Conservation (phyloP, 2,797 vertebrate genomes). For the Neosilurus mollespiculum region DNA sequence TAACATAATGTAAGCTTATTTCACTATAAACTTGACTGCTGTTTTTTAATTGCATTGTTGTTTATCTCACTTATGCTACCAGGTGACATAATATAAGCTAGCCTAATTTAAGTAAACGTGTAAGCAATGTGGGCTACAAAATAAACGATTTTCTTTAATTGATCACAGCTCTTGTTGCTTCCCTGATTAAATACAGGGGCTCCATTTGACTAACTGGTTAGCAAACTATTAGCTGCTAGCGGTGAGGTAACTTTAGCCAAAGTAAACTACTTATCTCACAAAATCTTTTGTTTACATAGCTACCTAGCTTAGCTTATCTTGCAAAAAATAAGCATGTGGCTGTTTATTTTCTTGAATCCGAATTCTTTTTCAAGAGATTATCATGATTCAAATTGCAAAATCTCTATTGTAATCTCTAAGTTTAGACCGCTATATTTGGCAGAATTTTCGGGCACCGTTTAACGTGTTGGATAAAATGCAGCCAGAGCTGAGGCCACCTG, state of each 20-base stretch:
- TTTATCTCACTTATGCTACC: not conserved
- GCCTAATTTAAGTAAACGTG: not conserved
- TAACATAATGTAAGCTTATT: not conserved
- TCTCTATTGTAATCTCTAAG: not conserved
- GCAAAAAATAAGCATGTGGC: not conserved
- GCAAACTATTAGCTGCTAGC: not conserved
- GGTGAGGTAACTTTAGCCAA: not conserved
- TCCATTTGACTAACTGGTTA: not conserved
- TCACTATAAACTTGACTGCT: not conserved
- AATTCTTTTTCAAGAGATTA: not conserved
- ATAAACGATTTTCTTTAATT: not conserved
- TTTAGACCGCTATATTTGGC: not conserved
- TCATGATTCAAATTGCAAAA: not conserved
- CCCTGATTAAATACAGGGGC: not conserved
- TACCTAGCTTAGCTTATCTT: not conserved
- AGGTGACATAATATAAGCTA: not conserved
- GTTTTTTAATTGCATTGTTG: not conserved
- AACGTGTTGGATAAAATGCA: not conserved
- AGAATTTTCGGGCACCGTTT: not conserved
- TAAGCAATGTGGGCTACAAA: not conserved
- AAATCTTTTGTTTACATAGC: not conserved
- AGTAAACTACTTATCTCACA: not conserved
- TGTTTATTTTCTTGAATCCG: not conserved
- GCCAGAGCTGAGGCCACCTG: conserved; percentile 8
- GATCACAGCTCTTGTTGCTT: not conserved